A percentile compares a stretch with the other conserved stretches of the same genome.
These are phyloP conservation scores for Meganola albula DNA, from an alignment of 2,888 invertebrate species.

Conservation along the genomic window DNA sequence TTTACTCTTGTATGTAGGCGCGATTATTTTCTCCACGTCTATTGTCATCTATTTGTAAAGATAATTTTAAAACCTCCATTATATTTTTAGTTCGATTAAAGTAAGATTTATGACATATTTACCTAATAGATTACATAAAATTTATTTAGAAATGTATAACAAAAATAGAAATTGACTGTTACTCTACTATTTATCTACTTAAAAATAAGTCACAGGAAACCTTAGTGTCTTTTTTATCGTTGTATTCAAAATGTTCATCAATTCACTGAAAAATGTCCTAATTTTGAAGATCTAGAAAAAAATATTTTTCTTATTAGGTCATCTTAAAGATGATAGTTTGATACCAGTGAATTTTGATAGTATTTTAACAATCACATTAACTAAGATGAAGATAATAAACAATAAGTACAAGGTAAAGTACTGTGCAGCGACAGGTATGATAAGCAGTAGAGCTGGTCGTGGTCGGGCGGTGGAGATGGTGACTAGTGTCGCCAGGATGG, in stretches of 20 bases:
- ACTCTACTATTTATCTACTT: slow-evolving; percentile 22
- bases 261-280: too few species aligned
- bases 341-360: slow-evolving; percentile 17
- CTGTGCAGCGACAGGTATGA: slow-evolving; percentile 34
- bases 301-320: slow-evolving; percentile 50
- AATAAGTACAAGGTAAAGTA: slow-evolving; percentile 33
- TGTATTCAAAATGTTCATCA: slow-evolving; percentile 40
- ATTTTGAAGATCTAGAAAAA: too few species aligned
- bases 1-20: slow-evolving; percentile 43
- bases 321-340: slow-evolving; percentile 40
- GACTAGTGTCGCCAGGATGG: slow-evolving; percentile 46
- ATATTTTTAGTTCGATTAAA: too few species aligned
- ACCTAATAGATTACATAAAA: slow-evolving; percentile 17
- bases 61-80: too few species aligned
- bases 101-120: too few species aligned
- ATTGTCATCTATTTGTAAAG: too few species aligned
- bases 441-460: slow-evolving; percentile 31
- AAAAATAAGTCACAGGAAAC: slow-evolving; percentile 27
- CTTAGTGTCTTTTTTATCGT: slow-evolving; percentile 36
- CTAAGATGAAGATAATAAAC: slow-evolving; percentile 28
- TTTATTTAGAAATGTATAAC: slow-evolving; percentile 16
- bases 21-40: too few species aligned
- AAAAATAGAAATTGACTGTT: slow-evolving; percentile 24
- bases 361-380: slow-evolving; percentile 22
- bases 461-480: slow-evolving; percentile 44